These are phyloP conservation scores for Zaprionus bogoriensis DNA, from an alignment of 2,888 invertebrate genomes.

Conservation along the genomic window DNA sequence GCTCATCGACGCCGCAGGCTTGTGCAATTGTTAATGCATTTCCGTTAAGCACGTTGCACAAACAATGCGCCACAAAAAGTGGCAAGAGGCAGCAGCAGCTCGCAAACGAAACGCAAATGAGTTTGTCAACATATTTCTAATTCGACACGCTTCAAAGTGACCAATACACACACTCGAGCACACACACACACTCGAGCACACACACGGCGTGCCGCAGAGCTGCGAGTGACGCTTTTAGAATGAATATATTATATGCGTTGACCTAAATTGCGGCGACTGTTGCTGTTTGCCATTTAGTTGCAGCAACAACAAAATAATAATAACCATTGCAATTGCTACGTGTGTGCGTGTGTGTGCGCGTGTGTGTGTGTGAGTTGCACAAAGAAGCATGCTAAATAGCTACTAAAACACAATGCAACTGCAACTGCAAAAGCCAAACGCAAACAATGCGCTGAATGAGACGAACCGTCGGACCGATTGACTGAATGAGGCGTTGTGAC, in stretches of 20 bases:
- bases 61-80: constrained; percentile 41
- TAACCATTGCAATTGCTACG: constrained; percentile 38
- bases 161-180: constrained; percentile 31
- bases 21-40: constrained; percentile 56
- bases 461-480: constrained; percentile 27
- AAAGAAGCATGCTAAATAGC: constrained; percentile 76
- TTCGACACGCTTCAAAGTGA: constrained; percentile 58
- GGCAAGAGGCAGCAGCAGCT: constrained; percentile 14
- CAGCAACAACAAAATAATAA: constrained; percentile 39
- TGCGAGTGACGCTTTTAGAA: constrained; percentile 56
- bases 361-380: constrained; percentile 56
- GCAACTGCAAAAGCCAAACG: constrained; percentile 53
- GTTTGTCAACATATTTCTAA: constrained; percentile 63
- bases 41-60: constrained; percentile 58
- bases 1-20: constrained; percentile 22
- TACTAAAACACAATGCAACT: constrained; percentile 69
- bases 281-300: constrained; percentile 66
- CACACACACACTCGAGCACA: neutral
- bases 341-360: constrained; percentile 14
- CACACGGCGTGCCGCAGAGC: neutral
- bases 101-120: constrained; percentile 53
- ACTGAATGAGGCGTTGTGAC: constrained; percentile 20
- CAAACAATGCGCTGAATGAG: constrained; percentile 42
- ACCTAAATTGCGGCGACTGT: constrained; percentile 72
- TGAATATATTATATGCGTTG: constrained; percentile 79